These are phyloP conservation scores for Urosaurus nigricauda DNA, from an alignment of 2,797 vertebrate species.

Conservation along the genomic window DNA sequence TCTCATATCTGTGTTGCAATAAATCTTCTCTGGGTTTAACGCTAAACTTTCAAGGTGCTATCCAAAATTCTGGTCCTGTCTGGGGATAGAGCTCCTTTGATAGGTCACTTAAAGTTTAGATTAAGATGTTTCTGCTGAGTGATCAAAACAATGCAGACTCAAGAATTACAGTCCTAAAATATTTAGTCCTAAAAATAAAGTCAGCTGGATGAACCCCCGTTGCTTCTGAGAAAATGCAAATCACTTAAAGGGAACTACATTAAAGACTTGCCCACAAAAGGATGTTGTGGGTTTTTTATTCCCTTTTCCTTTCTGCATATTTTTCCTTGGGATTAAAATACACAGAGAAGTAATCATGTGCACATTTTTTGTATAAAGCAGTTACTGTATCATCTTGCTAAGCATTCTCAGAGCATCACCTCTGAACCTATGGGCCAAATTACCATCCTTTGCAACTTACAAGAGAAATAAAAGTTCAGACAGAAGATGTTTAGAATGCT, in stretches of 20 bases:
- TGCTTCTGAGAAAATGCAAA: slow-evolving; percentile 57
- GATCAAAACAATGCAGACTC: background rate
- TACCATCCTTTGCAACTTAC: slow-evolving; percentile 48
- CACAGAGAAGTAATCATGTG: slow-evolving; percentile 52
- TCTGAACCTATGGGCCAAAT: slow-evolving; percentile 55
- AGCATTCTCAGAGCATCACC: slow-evolving; percentile 57
- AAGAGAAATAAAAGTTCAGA: slow-evolving; percentile 62
- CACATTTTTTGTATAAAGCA: slow-evolving; percentile 15
- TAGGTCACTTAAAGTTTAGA: too few species aligned
- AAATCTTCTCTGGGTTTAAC: too few species aligned
- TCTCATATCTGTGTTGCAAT: too few species aligned
- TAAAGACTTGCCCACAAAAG: slow-evolving; percentile 46
- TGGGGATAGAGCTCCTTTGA: too few species aligned
- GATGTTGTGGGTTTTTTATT: background rate
- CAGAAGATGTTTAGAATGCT: slow-evolving; percentile 46
- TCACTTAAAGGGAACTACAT: slow-evolving; percentile 54
- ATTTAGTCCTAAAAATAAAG: background rate
- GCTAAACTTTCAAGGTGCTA: too few species aligned
- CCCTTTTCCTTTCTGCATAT: slow-evolving; percentile 47
- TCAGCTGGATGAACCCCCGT: slow-evolving; percentile 21
- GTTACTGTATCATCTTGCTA: slow-evolving; percentile 40
- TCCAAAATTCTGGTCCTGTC: too few species aligned
- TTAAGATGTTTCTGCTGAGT: background rate
- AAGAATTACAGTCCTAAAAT: too few species aligned
- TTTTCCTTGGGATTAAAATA: slow-evolving; percentile 59